Conservation (phyloP, 2,797 vertebrate species). For the Myotis findleyi region DNA sequence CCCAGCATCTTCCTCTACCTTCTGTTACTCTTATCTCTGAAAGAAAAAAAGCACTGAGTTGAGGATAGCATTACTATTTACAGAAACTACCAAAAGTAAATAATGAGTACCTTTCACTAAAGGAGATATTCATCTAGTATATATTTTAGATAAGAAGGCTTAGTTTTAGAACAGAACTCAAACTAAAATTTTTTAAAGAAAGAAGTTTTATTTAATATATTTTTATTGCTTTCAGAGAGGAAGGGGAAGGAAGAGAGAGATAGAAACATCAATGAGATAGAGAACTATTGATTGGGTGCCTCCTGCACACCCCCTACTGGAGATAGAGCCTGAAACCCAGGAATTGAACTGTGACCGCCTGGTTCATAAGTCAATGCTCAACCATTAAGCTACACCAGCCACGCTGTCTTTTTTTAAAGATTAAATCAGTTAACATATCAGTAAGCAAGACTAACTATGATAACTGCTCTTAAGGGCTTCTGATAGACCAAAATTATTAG, state of each 20-base stretch:
- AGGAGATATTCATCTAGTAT: conserved; percentile 22
- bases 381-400: background rate
- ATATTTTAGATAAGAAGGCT: background rate
- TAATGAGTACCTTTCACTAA: conserved; percentile 4
- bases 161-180: background rate
- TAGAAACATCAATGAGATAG: background rate
- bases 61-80: background rate
- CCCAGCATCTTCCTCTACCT: conserved; percentile 95
- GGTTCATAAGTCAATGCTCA: background rate
- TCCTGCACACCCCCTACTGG: background rate
- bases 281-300: background rate
- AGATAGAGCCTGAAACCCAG: background rate
- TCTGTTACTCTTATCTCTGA: conserved; percentile 84
- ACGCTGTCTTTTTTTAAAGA: background rate
- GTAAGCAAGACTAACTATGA: background rate
- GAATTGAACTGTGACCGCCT: background rate
- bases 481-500: background rate
- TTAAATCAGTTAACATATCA: conserved; percentile 20
- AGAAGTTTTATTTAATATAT: background rate
- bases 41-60: conserved; percentile 59
- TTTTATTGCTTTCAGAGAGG: background rate
- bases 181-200: conserved; percentile 45
- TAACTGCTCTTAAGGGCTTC: background rate
- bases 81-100: conserved; percentile 31
- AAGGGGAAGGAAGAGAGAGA: background rate